phyloP scores from a whole-genome alignment of 1,140 invertebrate species.

The Drosophila teissieri region DNA sequence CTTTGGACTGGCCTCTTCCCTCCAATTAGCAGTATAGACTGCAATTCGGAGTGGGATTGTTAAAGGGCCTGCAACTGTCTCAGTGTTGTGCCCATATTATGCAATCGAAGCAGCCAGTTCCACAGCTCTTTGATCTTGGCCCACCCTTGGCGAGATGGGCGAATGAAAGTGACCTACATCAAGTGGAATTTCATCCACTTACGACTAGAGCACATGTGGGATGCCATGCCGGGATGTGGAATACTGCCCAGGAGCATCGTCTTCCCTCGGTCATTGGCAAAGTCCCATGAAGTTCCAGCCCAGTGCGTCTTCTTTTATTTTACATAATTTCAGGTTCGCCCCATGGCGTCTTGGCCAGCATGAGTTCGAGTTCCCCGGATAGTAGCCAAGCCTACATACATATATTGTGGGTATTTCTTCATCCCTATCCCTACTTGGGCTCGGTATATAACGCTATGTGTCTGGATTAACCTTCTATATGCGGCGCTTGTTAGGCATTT shows the following conservation, averaged over 20 bases:
- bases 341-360: constrained; percentile 64
- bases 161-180: constrained; percentile 82
- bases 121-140: constrained; percentile 66
- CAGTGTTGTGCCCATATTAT: constrained; percentile 78
- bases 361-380: constrained; percentile 47
- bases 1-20: constrained; percentile 27
- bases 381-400: constrained; percentile 25
- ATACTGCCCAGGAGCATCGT: constrained; percentile 37
- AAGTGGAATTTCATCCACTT: constrained; percentile 70
- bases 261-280: constrained; percentile 42
- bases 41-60: constrained; percentile 11
- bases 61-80: constrained; percentile 23
- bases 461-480: constrained; percentile 43
- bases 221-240: constrained; percentile 36
- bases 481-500: constrained; percentile 74
- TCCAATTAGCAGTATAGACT: constrained; percentile 40
- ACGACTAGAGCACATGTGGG: constrained; percentile 39
- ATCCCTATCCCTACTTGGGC: constrained; percentile 37
- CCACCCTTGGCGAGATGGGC: constrained; percentile 57
- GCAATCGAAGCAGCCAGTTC: constrained; percentile 54
- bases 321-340: constrained; percentile 66
- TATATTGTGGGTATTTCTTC: constrained; percentile 35
- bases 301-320: constrained; percentile 49
- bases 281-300: constrained; percentile 46
- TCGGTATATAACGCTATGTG: constrained; percentile 45